Percentiles rank a stretch among this genome's conserved stretches.
phyloP scores from a whole-genome alignment of 2,888 invertebrate genomes.

The Heliconius erato region DNA sequence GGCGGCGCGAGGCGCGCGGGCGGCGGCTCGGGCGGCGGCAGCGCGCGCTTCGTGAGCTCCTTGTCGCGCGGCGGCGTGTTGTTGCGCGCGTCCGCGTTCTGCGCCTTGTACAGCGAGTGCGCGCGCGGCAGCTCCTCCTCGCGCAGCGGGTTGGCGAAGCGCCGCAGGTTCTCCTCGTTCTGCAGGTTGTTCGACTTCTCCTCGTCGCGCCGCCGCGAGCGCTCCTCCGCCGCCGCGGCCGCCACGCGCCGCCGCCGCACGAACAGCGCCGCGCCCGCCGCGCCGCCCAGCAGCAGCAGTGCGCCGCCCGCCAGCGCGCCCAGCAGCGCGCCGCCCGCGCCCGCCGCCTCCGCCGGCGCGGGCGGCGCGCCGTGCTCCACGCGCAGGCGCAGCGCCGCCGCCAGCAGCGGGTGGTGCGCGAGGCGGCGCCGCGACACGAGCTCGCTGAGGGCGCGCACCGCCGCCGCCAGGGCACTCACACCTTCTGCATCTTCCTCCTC shows the following conservation, averaged over 20 bases:
- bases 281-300: conserved; percentile 56
- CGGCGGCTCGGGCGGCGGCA: conserved; percentile 76
- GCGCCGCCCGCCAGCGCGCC: conserved; percentile 56
- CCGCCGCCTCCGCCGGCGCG: conserved; percentile 80
- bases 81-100: conserved; percentile 93
- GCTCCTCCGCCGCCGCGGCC: conserved; percentile 55
- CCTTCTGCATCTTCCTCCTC: conserved; percentile 71
- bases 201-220: conserved; percentile 89
- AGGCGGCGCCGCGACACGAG: conserved; percentile 75
- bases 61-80: conserved; percentile 90
- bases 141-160: conserved; percentile 93
- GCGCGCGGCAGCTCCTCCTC: conserved; percentile 84
- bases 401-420: conserved; percentile 73
- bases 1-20: conserved; percentile 66
- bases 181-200: conserved; percentile 96
- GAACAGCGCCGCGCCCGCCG: conserved; percentile 66
- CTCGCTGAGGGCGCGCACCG: conserved; percentile 74
- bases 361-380: conserved; percentile 60
- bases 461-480: conserved; percentile 65
- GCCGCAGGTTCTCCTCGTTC: conserved; percentile 94
- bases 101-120: conserved; percentile 92
- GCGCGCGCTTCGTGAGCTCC: conserved; percentile 91
- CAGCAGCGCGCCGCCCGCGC: conserved; percentile 60
- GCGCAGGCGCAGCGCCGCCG: conserved; percentile 74
- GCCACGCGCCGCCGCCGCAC: conserved; percentile 62